Base-by-base conservation (phyloP, 92 coral and sea anemone genomes). In the Epizoanthus ramosus region DNA sequence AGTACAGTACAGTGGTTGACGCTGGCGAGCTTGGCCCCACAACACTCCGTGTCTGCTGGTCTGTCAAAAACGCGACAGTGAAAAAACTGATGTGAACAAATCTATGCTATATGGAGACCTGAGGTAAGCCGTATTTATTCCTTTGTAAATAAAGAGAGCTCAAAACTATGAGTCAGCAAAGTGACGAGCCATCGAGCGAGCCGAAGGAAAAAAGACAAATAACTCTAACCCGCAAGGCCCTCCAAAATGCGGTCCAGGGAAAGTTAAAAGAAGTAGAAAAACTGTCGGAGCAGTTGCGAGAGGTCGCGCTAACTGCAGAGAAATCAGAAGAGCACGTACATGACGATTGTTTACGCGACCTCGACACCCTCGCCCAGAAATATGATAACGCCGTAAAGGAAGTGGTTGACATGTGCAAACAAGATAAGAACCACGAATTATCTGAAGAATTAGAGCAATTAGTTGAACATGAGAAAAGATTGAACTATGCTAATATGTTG, bases 191-290 rank as follows among this genome's bases (percentile, higher is more conserved):
- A 73, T 56, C 17, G 33, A 59, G 53, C 52, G 84, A 85, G 69
- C 24, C 14, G n/a, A 79, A 68, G 76, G 71, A 85, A 39, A 85
- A 79, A 76, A 54, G 85, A 35, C 77, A 69, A 53, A 64, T 71
- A 57, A 33, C 85, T 22, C n/a, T 85, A 21, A 50, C 88, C 3
- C 83, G 68, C 56, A 85, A 85, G 63, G 85, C 88, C 47, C 60
- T 85, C 5, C 79, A 85, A 15, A 85, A 85, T 60, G 79, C 68
- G 13, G 71, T 77, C 58, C 31, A 76, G 19, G 6, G 25, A 12
- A 85, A 85, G 57, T 56, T 58, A 28, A 47, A 31, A 14, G 68
- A 85, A 16, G 54, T 79, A n/a, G 65, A 67, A 25, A 67, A 77
- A 67, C 28, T 73, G 23, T 73, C 79, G 19, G 14, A 57, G 63